A percentile compares a stretch with the other conserved stretches of the same genome.
phyloP scores from a whole-genome alignment of 2,888 invertebrate genomes.

The Steinernema carpocapsae region DNA sequence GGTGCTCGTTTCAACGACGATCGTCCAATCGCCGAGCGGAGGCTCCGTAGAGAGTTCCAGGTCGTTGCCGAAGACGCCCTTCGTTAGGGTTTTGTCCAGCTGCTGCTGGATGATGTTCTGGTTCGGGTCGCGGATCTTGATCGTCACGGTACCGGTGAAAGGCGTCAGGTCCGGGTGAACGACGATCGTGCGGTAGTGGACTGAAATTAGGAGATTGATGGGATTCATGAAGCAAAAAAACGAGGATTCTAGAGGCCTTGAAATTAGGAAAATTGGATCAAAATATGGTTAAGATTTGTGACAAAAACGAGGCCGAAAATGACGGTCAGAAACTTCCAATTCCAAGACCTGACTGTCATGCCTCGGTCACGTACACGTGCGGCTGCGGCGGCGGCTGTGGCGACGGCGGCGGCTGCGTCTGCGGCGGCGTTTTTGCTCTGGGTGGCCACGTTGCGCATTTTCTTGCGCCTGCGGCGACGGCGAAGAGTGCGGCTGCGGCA shows the following conservation, averaged over 20 bases:
- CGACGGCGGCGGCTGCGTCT: too few relatives aligned
- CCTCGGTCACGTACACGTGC: too few relatives aligned
- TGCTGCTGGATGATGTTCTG: conserved; percentile 68
- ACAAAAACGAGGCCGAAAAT: too few relatives aligned
- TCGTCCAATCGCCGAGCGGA: conserved; percentile 70
- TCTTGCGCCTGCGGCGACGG: too few relatives aligned
- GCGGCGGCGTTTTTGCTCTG: too few relatives aligned
- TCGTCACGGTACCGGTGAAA: conserved; percentile 74
- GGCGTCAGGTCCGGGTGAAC: conserved; percentile 81
- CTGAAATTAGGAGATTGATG: conserved; percentile 68
- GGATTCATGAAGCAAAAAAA: neutral
- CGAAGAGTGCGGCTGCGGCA: too few relatives aligned
- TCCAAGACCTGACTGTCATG: too few relatives aligned
- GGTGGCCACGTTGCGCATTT: too few relatives aligned
- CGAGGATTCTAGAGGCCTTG: conserved; percentile 2
- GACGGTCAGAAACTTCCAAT: too few relatives aligned
- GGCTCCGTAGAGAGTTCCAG: conserved; percentile 69
- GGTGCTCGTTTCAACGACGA: conserved; percentile 62
- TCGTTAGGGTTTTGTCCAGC: conserved; percentile 65
- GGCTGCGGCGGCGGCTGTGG: too few relatives aligned
- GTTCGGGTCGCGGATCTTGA: conserved; percentile 73
- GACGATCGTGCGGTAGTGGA: conserved; percentile 82
- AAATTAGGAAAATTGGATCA: too few relatives aligned
- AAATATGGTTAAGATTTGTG: too few relatives aligned
- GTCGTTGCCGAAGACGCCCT: conserved; percentile 68